Evolutionary conservation across 2,888 invertebrate genomes (phyloP).

Genomic region (Sepioteuthis lessoniana): DNA sequence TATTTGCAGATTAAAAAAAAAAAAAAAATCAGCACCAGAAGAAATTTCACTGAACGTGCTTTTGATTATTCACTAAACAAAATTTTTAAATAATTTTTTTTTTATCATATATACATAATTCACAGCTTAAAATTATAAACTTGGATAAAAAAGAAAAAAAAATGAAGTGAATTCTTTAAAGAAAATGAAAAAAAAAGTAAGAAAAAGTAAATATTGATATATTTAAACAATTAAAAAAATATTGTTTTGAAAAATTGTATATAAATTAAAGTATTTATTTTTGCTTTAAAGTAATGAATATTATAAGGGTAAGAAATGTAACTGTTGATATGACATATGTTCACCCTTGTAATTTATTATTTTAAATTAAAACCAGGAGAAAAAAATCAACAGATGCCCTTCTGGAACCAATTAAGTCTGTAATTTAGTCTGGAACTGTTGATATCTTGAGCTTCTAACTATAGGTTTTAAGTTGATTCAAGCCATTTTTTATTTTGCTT

Average conservation of each 20-base stretch:
- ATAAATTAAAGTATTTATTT: not conserved
- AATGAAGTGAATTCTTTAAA: too few relatives aligned
- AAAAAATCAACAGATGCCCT: not conserved
- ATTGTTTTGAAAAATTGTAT: not conserved
- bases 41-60: too few relatives aligned
- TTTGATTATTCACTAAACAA: too few relatives aligned
- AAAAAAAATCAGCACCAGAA: too few relatives aligned
- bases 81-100: too few relatives aligned
- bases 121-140: too few relatives aligned
- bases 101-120: too few relatives aligned
- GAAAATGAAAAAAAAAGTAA: too few relatives aligned
- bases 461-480: not conserved
- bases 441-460: not conserved
- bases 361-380: not conserved
- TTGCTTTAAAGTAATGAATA: not conserved
- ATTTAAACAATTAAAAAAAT: too few relatives aligned
- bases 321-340: not conserved
- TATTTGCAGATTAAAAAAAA: too few relatives aligned
- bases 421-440: not conserved
- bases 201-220: too few relatives aligned
- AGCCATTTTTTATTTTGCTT: not conserved
- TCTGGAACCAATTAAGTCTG: not conserved
- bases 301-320: not conserved
- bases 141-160: too few relatives aligned
- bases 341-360: conserved; percentile 10